Base-by-base conservation (phyloP, 2,797 vertebrate genomes). In the Ptychadena robeensis region DNA sequence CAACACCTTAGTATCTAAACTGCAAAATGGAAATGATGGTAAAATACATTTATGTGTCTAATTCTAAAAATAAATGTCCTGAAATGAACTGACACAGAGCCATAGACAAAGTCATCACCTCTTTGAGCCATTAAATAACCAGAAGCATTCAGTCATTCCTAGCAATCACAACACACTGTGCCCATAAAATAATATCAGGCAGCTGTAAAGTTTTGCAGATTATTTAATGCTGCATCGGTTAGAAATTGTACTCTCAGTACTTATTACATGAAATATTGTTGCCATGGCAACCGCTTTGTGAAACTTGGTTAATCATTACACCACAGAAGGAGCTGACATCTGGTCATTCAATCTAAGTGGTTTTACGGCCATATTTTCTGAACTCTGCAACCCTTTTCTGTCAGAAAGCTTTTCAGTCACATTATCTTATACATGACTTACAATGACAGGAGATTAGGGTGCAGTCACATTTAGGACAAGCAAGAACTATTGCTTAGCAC, bases 321-420 rank as follows among this genome's bases (percentile, higher is more conserved):
- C 61, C 69, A 72, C 82, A 83, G 82, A 83, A 73, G 82, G 82
- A 66, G 74, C 31, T 79, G 82, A 83, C 82, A 83, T 83, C 82
- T 83, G 82, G 75, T 71, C 74, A 72, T 64, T 66, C 53, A 53
- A 57, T 57, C 31, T 67, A 66, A 81, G 31, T 72, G 70, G 57
- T 72, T 82, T 82, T 72, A 18, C 48, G 69, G 38, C 59, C 79
- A 44, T 81, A 73, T 81, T 81, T 81, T 67, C 40, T 81, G 79
- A 81, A 73, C 80, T 74, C 40, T 75, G 31, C 64, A 74, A 68
- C 71, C 64, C 44, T 75, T 74, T 82, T 22, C 44, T 75, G 80
- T 74, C 71, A 74, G 27, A 82, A 82, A 73, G 69, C 69, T 81
- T 81, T 65, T 40, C 34, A 71, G 9, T 64, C 68, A 72, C n/a